A percentile compares a stretch with the other conserved stretches of the same genome.
Conservation (phyloP, 2,888 invertebrate genomes). For the Cephus spinipes region DNA sequence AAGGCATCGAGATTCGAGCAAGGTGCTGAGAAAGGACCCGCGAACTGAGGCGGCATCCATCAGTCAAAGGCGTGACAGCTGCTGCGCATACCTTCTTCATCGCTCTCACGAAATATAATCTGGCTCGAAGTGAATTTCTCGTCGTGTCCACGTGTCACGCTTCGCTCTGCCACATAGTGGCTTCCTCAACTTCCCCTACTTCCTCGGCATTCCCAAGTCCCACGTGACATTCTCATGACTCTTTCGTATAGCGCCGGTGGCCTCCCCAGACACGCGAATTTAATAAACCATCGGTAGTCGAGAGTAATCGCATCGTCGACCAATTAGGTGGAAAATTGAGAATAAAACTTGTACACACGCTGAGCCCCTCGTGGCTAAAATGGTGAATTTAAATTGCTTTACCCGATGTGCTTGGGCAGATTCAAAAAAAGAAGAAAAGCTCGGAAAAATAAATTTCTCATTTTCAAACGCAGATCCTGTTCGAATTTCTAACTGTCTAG, state of each 20-base stretch:
- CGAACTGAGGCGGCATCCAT: neutral
- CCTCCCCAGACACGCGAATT: neutral
- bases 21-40: neutral
- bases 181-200: neutral
- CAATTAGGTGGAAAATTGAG: too few species aligned
- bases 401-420: too few species aligned
- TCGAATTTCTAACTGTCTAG: too few species aligned
- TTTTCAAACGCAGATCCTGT: too few species aligned
- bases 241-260: too few species aligned
- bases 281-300: neutral
- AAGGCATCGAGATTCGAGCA: neutral
- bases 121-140: conserved; percentile 21
- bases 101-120: conserved; percentile 25
- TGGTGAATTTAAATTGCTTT: too few species aligned
- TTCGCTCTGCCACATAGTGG: neutral
- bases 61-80: conserved; percentile 13
- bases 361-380: too few species aligned
- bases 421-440: too few species aligned
- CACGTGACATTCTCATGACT: neutral
- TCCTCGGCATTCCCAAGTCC: neutral
- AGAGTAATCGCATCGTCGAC: too few species aligned
- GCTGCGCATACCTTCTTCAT: conserved; percentile 16
- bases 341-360: too few species aligned
- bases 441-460: too few species aligned
- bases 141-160: conserved; percentile 2